These are phyloP conservation scores for Darevskia mixta DNA, from an alignment of 2,797 vertebrate genomes.

Conservation along the genomic window DNA sequence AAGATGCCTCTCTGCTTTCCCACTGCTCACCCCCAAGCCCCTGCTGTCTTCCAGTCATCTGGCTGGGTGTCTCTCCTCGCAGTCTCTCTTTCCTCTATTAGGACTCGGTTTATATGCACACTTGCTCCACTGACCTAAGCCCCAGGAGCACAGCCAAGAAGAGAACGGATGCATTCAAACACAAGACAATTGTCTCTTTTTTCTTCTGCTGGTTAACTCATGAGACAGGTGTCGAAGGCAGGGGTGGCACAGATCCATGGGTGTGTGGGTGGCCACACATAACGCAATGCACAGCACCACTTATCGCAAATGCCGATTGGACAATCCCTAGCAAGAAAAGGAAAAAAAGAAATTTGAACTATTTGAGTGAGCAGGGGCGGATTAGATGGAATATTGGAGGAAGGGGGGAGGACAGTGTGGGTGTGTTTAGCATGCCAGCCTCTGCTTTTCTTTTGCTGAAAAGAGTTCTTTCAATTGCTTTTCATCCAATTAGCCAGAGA, in stretches of 20 bases:
- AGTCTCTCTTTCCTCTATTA: background rate
- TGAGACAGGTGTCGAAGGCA: constrained; percentile 2
- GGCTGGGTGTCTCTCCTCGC: background rate
- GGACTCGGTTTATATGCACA: background rate
- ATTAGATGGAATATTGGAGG: background rate
- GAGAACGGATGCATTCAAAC: constrained; percentile 3
- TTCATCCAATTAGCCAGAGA: constrained; percentile 56
- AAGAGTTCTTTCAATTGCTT: constrained; percentile 22
- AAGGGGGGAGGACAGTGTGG: background rate
- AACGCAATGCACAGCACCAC: background rate
- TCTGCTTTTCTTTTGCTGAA: constrained; percentile 44
- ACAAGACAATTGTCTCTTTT: background rate
- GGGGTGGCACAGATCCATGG: background rate
- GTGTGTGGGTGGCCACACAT: background rate
- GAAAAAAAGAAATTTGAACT: constrained; percentile 8
- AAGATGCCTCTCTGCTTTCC: background rate
- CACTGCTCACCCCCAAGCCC: background rate
- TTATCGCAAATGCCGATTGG: background rate
- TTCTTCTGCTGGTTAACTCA: background rate
- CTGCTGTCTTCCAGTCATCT: background rate
- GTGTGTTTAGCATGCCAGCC: constrained; percentile 43
- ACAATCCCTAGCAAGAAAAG: background rate
- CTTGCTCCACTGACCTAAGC: constrained; percentile 7
- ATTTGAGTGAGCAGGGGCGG: constrained; percentile 5
- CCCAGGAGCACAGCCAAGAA: background rate